Percentiles rank a stretch among this genome's conserved stretches.
These are phyloP conservation scores for Drosophila greeni DNA, from an alignment of 2,888 invertebrate species.

Conservation along the genomic window DNA sequence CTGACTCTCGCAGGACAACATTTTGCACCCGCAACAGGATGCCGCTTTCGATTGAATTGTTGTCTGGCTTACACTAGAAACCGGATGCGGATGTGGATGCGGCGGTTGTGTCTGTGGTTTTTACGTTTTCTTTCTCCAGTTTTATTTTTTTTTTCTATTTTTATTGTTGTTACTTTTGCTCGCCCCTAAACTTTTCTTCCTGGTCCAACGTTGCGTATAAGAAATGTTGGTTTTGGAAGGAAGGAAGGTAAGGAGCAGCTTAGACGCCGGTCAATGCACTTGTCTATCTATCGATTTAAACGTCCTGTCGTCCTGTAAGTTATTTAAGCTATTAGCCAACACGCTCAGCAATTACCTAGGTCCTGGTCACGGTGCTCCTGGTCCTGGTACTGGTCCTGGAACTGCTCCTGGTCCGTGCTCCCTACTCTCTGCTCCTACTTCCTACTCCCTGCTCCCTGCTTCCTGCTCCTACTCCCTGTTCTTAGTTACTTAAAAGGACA, in stretches of 20 bases:
- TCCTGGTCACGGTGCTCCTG: constrained; percentile 9
- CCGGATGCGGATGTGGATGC: constrained; percentile 21
- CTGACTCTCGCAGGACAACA: constrained; percentile 8
- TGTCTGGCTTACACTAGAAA: constrained; percentile 32
- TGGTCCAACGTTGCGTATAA: constrained; percentile 46
- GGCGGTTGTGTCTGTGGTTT: constrained; percentile 6
- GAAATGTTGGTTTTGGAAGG: constrained; percentile 24
- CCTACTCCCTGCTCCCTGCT: too few species aligned
- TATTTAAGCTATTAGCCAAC: constrained; percentile 35
- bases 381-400: background rate
- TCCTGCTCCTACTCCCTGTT: too few species aligned
- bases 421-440: too few species aligned
- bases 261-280: constrained; percentile 7
- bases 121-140: background rate
- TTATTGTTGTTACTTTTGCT: background rate
- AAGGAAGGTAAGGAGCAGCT: too few species aligned
- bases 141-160: background rate
- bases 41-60: constrained; percentile 33
- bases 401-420: background rate
- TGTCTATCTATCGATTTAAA: constrained; percentile 4
- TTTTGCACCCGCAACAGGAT: constrained; percentile 19
- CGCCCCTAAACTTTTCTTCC: background rate
- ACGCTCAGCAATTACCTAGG: constrained; percentile 16
- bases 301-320: constrained; percentile 16
- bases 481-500: background rate